Base-by-base conservation (phyloP, 2,113 vertebrate species). In the Heteronetta atricapilla region DNA sequence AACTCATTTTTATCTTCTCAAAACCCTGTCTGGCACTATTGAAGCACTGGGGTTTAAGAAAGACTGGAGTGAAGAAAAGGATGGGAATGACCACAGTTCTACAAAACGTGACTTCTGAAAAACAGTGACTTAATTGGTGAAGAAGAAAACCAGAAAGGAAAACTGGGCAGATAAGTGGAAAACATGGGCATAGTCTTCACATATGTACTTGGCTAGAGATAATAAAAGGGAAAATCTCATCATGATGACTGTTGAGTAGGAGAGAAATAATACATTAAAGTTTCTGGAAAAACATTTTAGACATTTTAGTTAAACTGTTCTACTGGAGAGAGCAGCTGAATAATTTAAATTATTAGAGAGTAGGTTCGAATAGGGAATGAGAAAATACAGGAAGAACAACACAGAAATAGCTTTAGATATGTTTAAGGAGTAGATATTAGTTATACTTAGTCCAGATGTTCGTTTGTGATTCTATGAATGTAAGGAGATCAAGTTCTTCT, bases 371-470 rank as follows among this genome's bases (percentile, higher is more conserved):
- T 1, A 79, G 13, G 13, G 9, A 64, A 29, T 22, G 13, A 4
- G 59, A 85, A 88, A 82, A 29, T 8, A 44, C 1, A 70, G 8
- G 33, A 72, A 6, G 0, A 88, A 25, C 0, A 72, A 40, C 17
- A 75, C 0, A 1, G 4, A 3, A 1, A 1, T n/a, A 70, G 1
- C 4, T 79, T 44, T 74, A 83, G 8, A 13, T 59, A 13, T 13
- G 8, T 77, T n/a, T 42, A 26, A 11, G 5, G 13, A 1, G 2
- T 50, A 25, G 42, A 19, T 11, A 25, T 31, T 53, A 26, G 9
- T 6, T 68, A 14, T 25, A 46, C 40, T 70, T 67, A 33, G 26
- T 13, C 55, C 13, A 62, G 18, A 23, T 29, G 3, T 22, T 93
- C 29, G 11, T 60, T 58, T 68, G 38, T 26, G 29, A 2, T 34